Evolutionary conservation across 2,888 invertebrate genomes (phyloP).

Genomic region (Noctua fimbriata): DNA sequence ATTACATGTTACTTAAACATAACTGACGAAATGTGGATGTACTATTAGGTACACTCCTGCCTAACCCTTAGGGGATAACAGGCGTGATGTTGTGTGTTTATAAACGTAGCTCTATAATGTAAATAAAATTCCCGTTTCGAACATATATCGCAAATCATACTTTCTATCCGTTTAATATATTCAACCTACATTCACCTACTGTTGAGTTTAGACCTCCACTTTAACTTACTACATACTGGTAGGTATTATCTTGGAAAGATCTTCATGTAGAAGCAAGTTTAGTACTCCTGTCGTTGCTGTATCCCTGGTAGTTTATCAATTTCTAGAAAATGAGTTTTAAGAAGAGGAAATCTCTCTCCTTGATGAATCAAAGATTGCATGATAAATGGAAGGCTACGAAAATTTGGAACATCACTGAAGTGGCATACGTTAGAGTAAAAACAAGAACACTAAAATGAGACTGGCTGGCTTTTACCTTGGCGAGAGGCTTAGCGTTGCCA

Average conservation of each 20-base stretch:
- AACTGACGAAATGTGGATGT: too few relatives aligned
- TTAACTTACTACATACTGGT: neutral
- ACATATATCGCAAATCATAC: conserved; percentile 27
- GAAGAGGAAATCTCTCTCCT: neutral
- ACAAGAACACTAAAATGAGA: too few relatives aligned
- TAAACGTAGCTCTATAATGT: neutral
- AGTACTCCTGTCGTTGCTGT: neutral
- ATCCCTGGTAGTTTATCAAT: neutral
- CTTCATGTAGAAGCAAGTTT: neutral
- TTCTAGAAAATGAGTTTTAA: neutral
- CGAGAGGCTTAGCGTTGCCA: too few relatives aligned
- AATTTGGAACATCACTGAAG: too few relatives aligned
- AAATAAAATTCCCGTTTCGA: conserved; percentile 12
- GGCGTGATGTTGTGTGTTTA: too few relatives aligned
- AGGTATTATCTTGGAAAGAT: conserved; percentile 9
- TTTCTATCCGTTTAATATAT: conserved; percentile 26
- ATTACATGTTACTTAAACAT: too few relatives aligned
- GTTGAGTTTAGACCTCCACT: neutral
- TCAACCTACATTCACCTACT: conserved; percentile 9
- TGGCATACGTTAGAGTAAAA: too few relatives aligned
- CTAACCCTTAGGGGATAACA: too few relatives aligned
- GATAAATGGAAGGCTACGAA: too few relatives aligned
- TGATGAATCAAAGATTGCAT: too few relatives aligned
- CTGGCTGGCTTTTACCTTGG: too few relatives aligned
- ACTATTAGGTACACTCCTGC: too few relatives aligned